phyloP scores from a whole-genome alignment of 1,140 invertebrate species.

The Neuroterus valhalla region DNA sequence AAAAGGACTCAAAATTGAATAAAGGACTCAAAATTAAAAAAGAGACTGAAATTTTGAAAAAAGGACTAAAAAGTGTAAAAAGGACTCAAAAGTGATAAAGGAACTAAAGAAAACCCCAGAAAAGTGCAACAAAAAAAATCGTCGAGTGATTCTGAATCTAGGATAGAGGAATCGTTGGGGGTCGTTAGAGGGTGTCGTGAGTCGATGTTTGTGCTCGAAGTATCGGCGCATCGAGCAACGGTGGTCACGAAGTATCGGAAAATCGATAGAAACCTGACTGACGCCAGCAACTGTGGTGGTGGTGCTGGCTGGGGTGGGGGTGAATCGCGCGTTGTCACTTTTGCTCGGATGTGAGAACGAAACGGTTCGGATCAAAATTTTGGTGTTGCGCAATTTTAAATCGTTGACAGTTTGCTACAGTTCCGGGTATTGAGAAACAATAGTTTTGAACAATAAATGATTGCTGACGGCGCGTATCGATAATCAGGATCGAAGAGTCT shows the following conservation, averaged over 20 bases:
- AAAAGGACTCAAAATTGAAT: neutral
- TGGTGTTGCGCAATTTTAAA: neutral
- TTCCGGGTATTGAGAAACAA: neutral
- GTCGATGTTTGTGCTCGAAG: constrained; percentile 63
- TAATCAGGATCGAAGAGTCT: constrained; percentile 13
- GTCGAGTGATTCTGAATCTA: constrained; percentile 40
- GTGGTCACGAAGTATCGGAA: constrained; percentile 72
- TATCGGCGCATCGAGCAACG: constrained; percentile 66
- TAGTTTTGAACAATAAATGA: no score
- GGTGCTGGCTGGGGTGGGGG: constrained; percentile 38
- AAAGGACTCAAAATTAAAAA: no score
- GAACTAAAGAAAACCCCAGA: no score
- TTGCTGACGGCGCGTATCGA: neutral
- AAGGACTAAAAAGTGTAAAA: neutral
- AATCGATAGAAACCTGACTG: constrained; percentile 71
- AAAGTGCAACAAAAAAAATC: constrained; percentile 3
- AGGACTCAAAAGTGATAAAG: neutral
- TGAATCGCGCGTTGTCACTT: constrained; percentile 49
- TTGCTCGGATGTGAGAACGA: constrained; percentile 29
- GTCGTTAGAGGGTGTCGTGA: constrained; percentile 41
- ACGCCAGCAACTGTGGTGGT: constrained; percentile 48
- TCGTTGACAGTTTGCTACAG: neutral
- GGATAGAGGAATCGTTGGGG: constrained; percentile 39
- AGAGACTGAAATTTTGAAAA: no score
- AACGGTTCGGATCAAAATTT: constrained; percentile 30